Evolutionary conservation across 1,140 invertebrate genomes (phyloP).

Genomic region (Helicoverpa armigera): DNA sequence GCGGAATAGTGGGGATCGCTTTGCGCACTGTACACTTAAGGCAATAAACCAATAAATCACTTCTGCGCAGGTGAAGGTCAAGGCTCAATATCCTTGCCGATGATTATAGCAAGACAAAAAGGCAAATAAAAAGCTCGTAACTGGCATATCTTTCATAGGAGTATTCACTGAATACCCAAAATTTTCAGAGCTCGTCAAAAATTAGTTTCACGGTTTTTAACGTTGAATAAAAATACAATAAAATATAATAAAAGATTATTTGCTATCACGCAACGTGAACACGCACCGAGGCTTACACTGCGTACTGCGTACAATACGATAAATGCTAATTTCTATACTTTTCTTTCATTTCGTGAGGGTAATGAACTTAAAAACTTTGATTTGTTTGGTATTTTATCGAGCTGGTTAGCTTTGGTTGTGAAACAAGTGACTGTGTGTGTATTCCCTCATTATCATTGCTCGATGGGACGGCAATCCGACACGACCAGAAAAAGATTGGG

Average conservation of each 20-base stretch:
- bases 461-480: no score
- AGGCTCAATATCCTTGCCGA: no score
- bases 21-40: no score
- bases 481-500: no score
- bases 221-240: conserved; percentile 37
- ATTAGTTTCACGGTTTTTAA: conserved; percentile 8
- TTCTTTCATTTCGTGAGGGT: conserved; percentile 20
- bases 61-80: no score
- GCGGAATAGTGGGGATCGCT: no score
- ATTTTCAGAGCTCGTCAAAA: not conserved
- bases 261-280: conserved; percentile 28
- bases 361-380: conserved; percentile 30
- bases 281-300: conserved; percentile 1
- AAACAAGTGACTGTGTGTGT: no score
- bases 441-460: no score
- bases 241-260: conserved; percentile 32
- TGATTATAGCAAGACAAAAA: no score
- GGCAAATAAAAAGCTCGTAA: no score
- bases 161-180: not conserved
- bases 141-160: not conserved
- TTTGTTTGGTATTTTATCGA: conserved; percentile 30
- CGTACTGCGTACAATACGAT: not conserved
- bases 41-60: no score
- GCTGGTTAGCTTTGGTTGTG: not conserved
- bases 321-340: conserved; percentile 11